Evolutionary conservation across 2,888 invertebrate genomes (phyloP).

Genomic region (Apamea anceps): DNA sequence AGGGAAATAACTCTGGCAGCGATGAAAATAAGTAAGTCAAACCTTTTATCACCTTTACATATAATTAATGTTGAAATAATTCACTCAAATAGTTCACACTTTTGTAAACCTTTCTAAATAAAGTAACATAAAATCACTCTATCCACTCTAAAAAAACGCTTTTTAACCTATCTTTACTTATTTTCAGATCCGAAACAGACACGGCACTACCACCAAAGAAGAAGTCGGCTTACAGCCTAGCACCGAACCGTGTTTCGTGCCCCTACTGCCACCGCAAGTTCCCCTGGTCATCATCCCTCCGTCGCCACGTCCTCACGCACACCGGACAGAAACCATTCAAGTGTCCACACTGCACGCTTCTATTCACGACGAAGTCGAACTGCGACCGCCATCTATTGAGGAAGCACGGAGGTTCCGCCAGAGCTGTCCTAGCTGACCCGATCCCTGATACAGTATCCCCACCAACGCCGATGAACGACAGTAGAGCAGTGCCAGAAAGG

Average conservation of each 20-base stretch:
- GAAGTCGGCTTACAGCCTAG: conserved; percentile 98
- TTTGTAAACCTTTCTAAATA: background rate
- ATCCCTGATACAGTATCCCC: conserved; percentile 79
- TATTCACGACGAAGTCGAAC: conserved; percentile 99
- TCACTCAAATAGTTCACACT: too few relatives aligned
- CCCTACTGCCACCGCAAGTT: conserved; percentile 98
- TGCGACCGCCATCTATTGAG: conserved; percentile 98
- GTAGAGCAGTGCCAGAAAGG: conserved; percentile 93
- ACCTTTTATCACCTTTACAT: background rate
- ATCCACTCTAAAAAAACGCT: background rate
- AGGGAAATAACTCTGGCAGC: conserved; percentile 95
- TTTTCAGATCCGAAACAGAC: conserved; percentile 92
- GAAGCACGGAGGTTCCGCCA: conserved; percentile 92
- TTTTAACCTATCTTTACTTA: conserved; percentile 27
- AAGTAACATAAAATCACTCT: background rate
- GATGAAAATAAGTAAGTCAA: conserved; percentile 93
- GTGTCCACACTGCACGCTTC: conserved; percentile 97
- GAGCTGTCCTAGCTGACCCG: conserved; percentile 85
- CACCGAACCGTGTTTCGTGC: conserved; percentile 98
- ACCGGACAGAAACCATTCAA: conserved; percentile 99
- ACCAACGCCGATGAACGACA: conserved; percentile 79
- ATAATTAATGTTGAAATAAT: background rate
- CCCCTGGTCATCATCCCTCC: conserved; percentile 98
- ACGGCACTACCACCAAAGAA: conserved; percentile 93
- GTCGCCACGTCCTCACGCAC: conserved; percentile 98